phyloP scores from a whole-genome alignment of 2,113 vertebrate species.

The Melanerpes formicivorus region DNA sequence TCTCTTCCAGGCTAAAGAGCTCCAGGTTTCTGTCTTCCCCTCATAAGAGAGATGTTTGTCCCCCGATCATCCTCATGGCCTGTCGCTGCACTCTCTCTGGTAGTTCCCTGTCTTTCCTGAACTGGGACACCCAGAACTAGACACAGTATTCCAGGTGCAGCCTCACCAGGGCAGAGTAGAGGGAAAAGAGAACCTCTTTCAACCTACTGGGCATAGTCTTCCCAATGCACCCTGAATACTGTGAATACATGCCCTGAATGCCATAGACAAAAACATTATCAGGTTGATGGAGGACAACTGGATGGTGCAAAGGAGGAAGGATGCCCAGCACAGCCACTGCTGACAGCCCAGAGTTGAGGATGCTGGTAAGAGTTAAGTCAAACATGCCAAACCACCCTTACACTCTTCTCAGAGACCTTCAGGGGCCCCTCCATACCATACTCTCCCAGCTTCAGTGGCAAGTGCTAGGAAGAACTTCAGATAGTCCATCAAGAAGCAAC shows the following conservation, averaged over 20 bases:
- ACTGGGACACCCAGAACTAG: too few relatives aligned
- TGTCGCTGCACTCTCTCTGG: too few relatives aligned
- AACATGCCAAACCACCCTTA: background rate
- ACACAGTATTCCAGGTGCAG: too few relatives aligned
- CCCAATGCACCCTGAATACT: too few relatives aligned
- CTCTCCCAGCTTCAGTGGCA: background rate
- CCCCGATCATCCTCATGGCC: too few relatives aligned
- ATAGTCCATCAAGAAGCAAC: background rate
- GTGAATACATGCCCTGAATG: background rate
- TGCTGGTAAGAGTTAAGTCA: background rate
- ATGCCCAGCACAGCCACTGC: background rate
- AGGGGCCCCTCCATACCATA: background rate
- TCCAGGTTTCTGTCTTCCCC: too few relatives aligned
- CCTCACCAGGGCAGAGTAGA: too few relatives aligned
- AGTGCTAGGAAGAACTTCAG: background rate
- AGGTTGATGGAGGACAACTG: background rate
- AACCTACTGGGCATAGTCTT: too few relatives aligned
- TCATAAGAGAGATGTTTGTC: too few relatives aligned
- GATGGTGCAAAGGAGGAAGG: background rate
- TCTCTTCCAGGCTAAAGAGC: too few relatives aligned
- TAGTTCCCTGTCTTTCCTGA: too few relatives aligned
- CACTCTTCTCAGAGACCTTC: background rate
- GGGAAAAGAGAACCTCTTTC: too few relatives aligned
- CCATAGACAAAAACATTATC: accelerated
- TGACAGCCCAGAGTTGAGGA: background rate